A percentile compares a stretch with the other conserved stretches of the same genome.
phyloP scores from a whole-genome alignment of 2,797 vertebrate genomes.

The Florisuga fusca region DNA sequence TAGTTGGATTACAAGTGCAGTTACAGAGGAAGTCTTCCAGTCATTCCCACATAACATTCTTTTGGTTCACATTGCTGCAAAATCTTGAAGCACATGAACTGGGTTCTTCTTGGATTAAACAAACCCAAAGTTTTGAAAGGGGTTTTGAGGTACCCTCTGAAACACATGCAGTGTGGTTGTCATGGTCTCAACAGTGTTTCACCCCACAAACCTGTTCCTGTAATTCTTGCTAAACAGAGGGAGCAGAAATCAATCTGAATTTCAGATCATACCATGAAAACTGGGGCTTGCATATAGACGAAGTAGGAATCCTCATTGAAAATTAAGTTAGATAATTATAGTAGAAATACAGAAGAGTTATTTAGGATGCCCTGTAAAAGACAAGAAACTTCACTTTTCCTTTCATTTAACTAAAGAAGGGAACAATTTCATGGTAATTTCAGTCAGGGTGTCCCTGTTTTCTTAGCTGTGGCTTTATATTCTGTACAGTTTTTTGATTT shows the following conservation, averaged over 20 bases:
- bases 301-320: background rate
- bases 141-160: background rate
- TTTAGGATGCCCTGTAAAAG: background rate
- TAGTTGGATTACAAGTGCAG: background rate
- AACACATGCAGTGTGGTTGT: background rate
- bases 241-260: background rate
- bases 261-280: background rate
- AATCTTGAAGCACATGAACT: background rate
- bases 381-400: background rate
- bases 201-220: background rate
- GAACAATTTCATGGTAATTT: background rate
- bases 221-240: background rate
- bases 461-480: background rate
- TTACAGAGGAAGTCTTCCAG: background rate
- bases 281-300: background rate
- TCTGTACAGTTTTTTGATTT: background rate
- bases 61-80: background rate
- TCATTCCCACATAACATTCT: background rate
- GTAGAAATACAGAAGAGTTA: background rate
- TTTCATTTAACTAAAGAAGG: background rate
- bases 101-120: background rate
- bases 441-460: background rate
- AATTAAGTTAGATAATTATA: background rate
- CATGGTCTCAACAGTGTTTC: background rate
- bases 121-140: background rate